phyloP scores from a whole-genome alignment of 2,888 invertebrate species.

The Pseudeuparius sepicola region DNA sequence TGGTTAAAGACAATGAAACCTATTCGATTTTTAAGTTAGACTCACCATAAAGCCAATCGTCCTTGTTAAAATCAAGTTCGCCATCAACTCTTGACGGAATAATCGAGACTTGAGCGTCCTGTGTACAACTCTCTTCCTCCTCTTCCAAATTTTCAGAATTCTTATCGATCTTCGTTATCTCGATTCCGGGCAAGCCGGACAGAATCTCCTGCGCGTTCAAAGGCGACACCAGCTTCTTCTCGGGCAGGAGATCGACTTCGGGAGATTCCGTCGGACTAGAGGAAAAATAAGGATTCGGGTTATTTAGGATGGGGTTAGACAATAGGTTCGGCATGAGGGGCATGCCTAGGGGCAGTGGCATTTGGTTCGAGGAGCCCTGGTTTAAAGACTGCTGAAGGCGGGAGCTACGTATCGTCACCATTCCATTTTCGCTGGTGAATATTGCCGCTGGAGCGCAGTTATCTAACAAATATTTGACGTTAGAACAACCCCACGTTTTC shows the following conservation, averaged over 20 bases:
- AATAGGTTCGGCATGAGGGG: no score
- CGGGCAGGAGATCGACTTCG: constrained; percentile 22
- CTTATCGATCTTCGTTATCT: constrained; percentile 38
- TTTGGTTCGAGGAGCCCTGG: constrained; percentile 35
- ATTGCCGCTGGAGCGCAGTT: constrained; percentile 52
- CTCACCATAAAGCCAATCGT: constrained; percentile 38
- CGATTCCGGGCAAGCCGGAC: constrained; percentile 38
- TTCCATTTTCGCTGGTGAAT: constrained; percentile 62
- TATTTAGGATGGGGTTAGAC: no score
- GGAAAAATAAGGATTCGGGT: no score
- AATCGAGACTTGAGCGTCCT: constrained; percentile 38
- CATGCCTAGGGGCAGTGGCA: constrained; percentile 15
- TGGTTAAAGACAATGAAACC: no score
- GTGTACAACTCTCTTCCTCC: constrained; percentile 30
- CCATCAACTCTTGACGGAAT: constrained; percentile 34
- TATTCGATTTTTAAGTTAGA: no score
- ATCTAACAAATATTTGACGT: no score
- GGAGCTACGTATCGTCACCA: constrained; percentile 78
- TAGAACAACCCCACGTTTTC: no score
- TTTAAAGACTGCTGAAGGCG: constrained; percentile 39
- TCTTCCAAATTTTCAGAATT: constrained; percentile 26
- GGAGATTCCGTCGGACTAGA: no score
- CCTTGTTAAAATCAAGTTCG: constrained; percentile 32
- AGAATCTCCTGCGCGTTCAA: constrained; percentile 38
- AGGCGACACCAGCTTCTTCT: constrained; percentile 18